Evolutionary conservation across 2,888 invertebrate genomes (phyloP).

Genomic region (Drosophila meridiana): DNA sequence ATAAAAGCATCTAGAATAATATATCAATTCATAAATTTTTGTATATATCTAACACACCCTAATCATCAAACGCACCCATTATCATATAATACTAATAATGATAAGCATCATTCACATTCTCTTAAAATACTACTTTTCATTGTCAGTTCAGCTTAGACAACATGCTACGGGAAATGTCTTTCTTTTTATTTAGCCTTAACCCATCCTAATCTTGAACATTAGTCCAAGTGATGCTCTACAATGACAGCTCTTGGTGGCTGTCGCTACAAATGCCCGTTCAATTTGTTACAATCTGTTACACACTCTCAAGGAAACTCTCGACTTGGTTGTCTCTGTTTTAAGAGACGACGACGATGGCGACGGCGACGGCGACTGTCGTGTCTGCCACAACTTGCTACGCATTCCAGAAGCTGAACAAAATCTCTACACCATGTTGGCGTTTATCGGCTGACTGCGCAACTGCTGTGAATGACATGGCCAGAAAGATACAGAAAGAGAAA

Average conservation of each 20-base stretch:
- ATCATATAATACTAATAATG: neutral
- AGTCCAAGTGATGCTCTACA: slow-evolving; percentile 18
- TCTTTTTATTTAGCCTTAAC: slow-evolving; percentile 1
- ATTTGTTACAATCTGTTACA: slow-evolving; percentile 75
- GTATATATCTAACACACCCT: too few species aligned
- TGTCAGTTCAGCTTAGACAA: slow-evolving; percentile 5
- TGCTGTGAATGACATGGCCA: slow-evolving; percentile 56
- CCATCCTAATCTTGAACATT: slow-evolving; percentile 30
- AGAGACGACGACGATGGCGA: slow-evolving; percentile 18
- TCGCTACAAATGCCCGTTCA: slow-evolving; percentile 75
- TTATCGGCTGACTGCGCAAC: slow-evolving; percentile 64
- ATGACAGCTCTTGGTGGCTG: slow-evolving; percentile 51
- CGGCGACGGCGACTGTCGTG: slow-evolving; percentile 47
- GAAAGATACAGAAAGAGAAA: slow-evolving; percentile 23
- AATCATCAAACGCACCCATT: too few species aligned
- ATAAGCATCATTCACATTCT: neutral
- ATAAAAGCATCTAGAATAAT: neutral
- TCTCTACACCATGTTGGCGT: slow-evolving; percentile 82
- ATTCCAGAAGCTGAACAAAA: slow-evolving; percentile 84
- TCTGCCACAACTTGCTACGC: slow-evolving; percentile 77
- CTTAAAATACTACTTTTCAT: neutral
- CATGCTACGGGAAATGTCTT: neutral
- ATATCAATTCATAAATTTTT: neutral
- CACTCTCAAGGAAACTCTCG: slow-evolving; percentile 33
- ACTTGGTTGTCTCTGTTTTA: slow-evolving; percentile 55